Evolutionary conservation across 2,113 vertebrate species (phyloP).

Genomic region (Polypterus bichir): DNA sequence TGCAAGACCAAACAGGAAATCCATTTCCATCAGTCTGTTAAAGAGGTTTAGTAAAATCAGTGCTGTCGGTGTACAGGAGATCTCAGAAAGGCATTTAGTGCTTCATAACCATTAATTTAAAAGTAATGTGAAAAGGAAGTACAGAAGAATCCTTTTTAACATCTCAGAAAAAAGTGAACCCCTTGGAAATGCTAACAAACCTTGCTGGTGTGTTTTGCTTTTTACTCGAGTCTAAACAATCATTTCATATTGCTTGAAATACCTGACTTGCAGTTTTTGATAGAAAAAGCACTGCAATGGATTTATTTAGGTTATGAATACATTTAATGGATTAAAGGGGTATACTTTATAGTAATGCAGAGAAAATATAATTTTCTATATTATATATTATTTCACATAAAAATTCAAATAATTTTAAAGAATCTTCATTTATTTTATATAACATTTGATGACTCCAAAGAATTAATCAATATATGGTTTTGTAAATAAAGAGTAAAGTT

Average conservation of each 20-base stretch:
- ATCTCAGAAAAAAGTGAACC: slow-evolving; percentile 7
- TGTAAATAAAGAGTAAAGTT: no score
- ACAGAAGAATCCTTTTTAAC: not conserved
- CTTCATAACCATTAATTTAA: slow-evolving; percentile 13
- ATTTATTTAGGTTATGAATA: not conserved
- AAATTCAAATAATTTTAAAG: no score
- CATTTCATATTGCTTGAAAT: not conserved
- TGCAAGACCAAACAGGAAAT: slow-evolving; percentile 23
- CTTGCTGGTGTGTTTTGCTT: not conserved
- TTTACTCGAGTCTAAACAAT: not conserved
- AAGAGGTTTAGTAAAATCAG: slow-evolving; percentile 19
- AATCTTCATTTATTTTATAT: no score
- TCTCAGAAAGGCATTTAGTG: slow-evolving; percentile 20
- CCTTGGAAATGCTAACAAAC: not conserved
- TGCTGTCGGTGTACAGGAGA: slow-evolving; percentile 10
- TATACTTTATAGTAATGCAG: no score
- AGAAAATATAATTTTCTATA: no score
- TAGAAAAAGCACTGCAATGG: not conserved
- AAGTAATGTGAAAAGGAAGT: slow-evolving; percentile 12
- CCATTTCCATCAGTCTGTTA: slow-evolving; percentile 12
- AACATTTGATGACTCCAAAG: no score
- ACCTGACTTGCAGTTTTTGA: not conserved
- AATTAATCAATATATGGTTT: no score
- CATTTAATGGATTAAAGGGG: not conserved
- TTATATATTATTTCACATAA: no score